Conservation (phyloP, 2,113 vertebrate genomes). For the Columba janthina region DNA sequence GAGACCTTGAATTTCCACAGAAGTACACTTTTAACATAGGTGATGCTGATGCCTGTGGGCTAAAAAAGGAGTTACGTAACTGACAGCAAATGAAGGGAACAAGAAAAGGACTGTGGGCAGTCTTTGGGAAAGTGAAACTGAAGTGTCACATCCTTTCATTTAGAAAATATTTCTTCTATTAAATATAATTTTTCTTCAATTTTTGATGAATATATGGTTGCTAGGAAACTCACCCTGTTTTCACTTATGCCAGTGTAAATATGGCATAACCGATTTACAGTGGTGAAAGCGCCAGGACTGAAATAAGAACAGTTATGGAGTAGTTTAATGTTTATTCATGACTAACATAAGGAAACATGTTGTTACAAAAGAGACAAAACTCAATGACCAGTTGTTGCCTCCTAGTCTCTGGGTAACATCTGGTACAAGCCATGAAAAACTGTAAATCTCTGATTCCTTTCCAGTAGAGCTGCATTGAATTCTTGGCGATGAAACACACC, state of each 20-base stretch:
- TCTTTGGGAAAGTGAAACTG: neutral
- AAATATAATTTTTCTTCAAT: neutral
- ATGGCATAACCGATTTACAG: neutral
- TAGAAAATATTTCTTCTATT: slow-evolving; percentile 17
- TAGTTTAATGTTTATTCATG: neutral
- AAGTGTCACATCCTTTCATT: slow-evolving; percentile 7
- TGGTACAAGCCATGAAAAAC: neutral
- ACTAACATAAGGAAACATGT: neutral
- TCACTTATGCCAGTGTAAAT: neutral
- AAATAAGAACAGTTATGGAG: neutral
- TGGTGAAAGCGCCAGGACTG: neutral
- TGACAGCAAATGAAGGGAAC: neutral
- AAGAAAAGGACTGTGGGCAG: neutral
- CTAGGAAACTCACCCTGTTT: slow-evolving; percentile 4
- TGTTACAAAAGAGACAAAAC: neutral
- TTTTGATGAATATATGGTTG: neutral
- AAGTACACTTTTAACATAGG: neutral
- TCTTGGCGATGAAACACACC: neutral
- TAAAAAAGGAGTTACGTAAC: neutral
- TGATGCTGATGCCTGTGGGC: neutral
- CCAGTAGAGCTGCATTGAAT: neutral
- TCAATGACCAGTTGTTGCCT: neutral
- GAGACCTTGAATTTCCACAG: slow-evolving; percentile 2
- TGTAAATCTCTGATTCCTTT: neutral
- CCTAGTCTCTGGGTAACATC: neutral